Base-by-base conservation (phyloP, 2,888 invertebrate species). In the Drosophila paracracens region DNA sequence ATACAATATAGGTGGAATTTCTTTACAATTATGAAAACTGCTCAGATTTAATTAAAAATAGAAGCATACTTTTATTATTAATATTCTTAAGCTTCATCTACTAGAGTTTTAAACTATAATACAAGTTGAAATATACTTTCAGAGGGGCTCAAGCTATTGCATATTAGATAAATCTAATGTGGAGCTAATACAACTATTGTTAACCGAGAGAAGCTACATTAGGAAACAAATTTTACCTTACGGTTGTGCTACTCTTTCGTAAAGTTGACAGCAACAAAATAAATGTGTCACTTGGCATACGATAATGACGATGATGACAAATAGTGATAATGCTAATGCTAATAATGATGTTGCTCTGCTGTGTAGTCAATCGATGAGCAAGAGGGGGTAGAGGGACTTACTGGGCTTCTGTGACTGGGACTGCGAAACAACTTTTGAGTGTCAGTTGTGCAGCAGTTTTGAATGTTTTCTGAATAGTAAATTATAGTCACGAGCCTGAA, bases 401-500 rank as follows among this genome's bases (percentile, higher is more conserved):
- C 18, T 31, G 51, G 50, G 56, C 58, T 43, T 52, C 61, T 82
- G 58, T 64, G 60, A 69, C 61, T 80, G 80, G 40, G 70, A 79
- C 77, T 85, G 88, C 72, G 64, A 88, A 85, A 85, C 74, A 86
- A 82, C 83, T 88, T 85, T 88, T 65, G 87, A 88, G 86, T 85
- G 86, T 83, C 88, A 85, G 80, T 86, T 88, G 85, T 83, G 83
- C 83, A 69, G 80, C 65, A 86, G 88, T 83, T 85, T 83, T 85
- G 85, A 85, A 85, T 88, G 86, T 88, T 88, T 83, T 85, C 70
- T 85, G 85, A 88, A 85, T 83, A 70, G 86, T 86, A 88, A 86
- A 88, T 85, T 83, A 86, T 73, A 74, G 86, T 88, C 83, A 88
- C 71, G 80, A 71, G 88, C 51, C 71, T 61, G 60, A 68, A 70